Evolutionary conservation across 2,797 vertebrate genomes (phyloP), one percentile per base, ranked within the genome.

Genomic region (Coilia nasus): DNA sequence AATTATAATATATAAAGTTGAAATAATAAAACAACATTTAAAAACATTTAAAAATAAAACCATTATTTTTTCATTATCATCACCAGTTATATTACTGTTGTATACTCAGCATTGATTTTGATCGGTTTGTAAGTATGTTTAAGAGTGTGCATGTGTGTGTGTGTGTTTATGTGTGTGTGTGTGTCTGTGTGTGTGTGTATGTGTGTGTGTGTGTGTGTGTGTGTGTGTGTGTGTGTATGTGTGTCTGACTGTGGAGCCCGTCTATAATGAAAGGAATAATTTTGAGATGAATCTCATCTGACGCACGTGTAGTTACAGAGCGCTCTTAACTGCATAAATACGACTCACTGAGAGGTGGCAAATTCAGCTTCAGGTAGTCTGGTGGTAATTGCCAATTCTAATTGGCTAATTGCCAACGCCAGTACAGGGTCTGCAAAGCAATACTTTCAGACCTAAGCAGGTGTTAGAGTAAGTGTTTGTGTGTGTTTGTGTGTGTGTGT

Each of bases 211-310:
- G 10, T 12, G 9, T 67, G 6, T 28, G 9, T 28, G 12, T 28
- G 25, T 67, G 62, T 67, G 62, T 28, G 62, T 67, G 62, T 67
- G 62, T 67, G 62, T 67, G 62, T 28, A 14, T n/a, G 60, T n/a
- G 60, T n/a, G 60, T n/a, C 17, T 7, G 57, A 14, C 56, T 14
- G 15, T 1, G 62, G 10, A 6, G 23, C n/a, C 62, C 14, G 62
- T 67, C 62, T 14, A 28, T 28, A 25, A 67, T 28, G 25, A 28
- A 28, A 67, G 28, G 28, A 31, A 31, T 71, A 71, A 31, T 71
- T 71, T 71, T 17, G 64, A 17, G 31, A 71, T 71, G 28, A 71
- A 71, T 71, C 64, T 71, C 28, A 71, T 71, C 25, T 35, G 64
- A 35, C 64, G 15, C 31, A 31, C 31, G 5, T 35, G 28, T 35